Evolutionary conservation across 1,140 invertebrate genomes (phyloP).

Genomic region (Scaptomyza montana): DNA sequence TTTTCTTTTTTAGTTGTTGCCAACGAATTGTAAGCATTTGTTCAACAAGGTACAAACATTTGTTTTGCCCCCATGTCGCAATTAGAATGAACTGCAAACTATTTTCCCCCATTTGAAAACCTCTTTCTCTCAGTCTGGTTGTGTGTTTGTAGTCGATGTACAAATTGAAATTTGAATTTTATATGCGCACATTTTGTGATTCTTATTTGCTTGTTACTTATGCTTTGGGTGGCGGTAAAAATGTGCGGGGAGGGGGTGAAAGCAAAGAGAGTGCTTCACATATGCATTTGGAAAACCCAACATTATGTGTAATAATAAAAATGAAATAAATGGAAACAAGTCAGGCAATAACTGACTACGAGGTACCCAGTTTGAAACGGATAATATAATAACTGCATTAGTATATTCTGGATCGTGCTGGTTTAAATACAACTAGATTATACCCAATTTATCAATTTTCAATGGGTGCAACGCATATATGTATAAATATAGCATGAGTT

Average conservation of each 20-base stretch:
- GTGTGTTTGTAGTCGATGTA: conserved; percentile 51
- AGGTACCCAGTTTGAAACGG: neutral
- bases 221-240: conserved; percentile 9
- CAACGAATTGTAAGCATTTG: conserved; percentile 74
- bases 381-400: neutral
- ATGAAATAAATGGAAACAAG: conserved; percentile 2
- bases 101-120: conserved; percentile 7
- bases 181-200: conserved; percentile 71
- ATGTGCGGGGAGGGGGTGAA: neutral
- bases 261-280: neutral
- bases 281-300: conserved; percentile 50
- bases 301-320: conserved; percentile 39
- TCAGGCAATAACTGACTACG: neutral
- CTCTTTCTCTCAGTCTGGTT: neutral
- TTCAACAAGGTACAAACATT: conserved; percentile 77
- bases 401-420: too few species aligned
- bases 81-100: conserved; percentile 58
- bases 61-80: conserved; percentile 74
- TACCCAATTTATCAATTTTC: neutral
- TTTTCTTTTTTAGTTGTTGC: conserved; percentile 20
- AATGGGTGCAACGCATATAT: conserved; percentile 9
- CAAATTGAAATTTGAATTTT: conserved; percentile 81
- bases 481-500: conserved; percentile 52
- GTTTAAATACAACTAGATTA: neutral
- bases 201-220: conserved; percentile 66